Conservation (phyloP, 2,797 vertebrate genomes). For the Acanthornis magna region DNA sequence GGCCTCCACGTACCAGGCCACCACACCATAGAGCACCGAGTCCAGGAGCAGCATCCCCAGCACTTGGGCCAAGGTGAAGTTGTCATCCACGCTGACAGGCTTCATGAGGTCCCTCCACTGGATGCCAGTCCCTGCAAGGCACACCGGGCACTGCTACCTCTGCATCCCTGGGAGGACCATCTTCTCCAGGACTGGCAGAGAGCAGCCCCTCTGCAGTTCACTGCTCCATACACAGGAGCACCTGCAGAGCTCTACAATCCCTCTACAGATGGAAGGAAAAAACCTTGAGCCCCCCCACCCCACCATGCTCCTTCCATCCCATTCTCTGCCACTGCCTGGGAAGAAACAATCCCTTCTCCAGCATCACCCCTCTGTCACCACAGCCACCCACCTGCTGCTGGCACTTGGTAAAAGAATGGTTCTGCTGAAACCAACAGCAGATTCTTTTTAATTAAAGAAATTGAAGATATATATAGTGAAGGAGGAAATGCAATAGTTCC, state of each 20-base stretch:
- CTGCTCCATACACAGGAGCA: accelerated
- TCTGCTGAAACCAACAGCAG: not conserved
- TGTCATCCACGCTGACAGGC: conserved; percentile 91
- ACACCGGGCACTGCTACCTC: not conserved
- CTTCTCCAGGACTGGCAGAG: not conserved
- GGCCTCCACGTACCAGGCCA: conserved; percentile 94
- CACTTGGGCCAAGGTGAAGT: conserved; percentile 93
- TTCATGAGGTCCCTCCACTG: conserved; percentile 92
- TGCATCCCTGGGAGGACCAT: not conserved
- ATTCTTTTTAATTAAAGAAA: not conserved
- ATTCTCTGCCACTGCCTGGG: not conserved
- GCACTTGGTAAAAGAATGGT: not conserved
- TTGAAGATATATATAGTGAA: not conserved
- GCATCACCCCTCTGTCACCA: not conserved
- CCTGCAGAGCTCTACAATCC: not conserved
- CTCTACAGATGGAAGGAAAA: not conserved
- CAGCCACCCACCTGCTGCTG: not conserved
- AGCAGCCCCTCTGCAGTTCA: not conserved
- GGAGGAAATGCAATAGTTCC: not conserved
- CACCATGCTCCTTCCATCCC: not conserved
- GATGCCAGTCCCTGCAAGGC: conserved; percentile 84
- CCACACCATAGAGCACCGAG: conserved; percentile 82
- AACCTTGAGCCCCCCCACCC: not conserved
- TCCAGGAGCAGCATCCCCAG: conserved; percentile 90
- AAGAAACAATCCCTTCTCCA: not conserved